Evolutionary conservation across 2,888 invertebrate genomes (phyloP).

Genomic region (Drosophila mettleri): DNA sequence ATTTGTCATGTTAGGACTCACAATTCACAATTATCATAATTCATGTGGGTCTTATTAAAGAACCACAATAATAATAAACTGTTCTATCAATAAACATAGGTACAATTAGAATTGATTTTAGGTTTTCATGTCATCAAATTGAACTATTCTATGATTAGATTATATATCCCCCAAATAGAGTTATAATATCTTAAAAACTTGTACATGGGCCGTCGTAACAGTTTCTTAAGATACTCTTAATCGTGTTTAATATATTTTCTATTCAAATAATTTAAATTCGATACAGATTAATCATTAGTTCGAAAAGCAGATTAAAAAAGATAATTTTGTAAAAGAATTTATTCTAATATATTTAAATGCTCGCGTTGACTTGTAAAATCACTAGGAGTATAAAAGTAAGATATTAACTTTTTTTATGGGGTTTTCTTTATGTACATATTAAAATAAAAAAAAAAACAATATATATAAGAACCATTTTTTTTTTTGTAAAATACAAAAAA

Average conservation of each 20-base stretch:
- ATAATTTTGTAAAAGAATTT: slow-evolving; percentile 1
- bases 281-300: not conserved
- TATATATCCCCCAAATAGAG: not conserved
- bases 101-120: slow-evolving; percentile 3
- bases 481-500: slow-evolving; percentile 48
- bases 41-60: not conserved
- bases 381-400: slow-evolving; percentile 14
- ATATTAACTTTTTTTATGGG: slow-evolving; percentile 25
- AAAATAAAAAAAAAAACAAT: slow-evolving; percentile 5
- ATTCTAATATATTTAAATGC: slow-evolving; percentile 18
- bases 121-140: not conserved
- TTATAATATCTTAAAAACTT: not conserved
- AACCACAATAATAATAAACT: not conserved
- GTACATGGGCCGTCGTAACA: not conserved
- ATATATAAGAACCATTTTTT: not conserved
- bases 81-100: not conserved
- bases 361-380: slow-evolving; percentile 26
- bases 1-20: not conserved
- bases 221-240: not conserved
- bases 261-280: not conserved
- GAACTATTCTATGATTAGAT: not conserved
- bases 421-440: slow-evolving; percentile 34
- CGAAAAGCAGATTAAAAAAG: slow-evolving; percentile 3
- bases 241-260: not conserved
- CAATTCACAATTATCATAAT: too few relatives aligned